phyloP scores from a whole-genome alignment of 2,113 vertebrate genomes.

The Istiophorus platypterus region DNA sequence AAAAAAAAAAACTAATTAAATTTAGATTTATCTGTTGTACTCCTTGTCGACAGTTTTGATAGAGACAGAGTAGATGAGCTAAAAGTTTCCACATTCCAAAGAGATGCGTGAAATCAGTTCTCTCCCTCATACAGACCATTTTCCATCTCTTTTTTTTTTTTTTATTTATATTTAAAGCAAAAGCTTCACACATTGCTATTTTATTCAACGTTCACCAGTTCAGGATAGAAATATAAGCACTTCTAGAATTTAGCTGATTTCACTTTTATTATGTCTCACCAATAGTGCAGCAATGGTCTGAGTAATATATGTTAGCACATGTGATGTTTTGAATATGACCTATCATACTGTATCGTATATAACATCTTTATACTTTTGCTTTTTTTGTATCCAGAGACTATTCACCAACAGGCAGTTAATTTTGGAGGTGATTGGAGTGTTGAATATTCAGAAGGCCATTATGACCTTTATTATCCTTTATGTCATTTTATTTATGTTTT shows the following conservation, averaged over 20 bases:
- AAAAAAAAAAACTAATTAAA: constrained; percentile 42
- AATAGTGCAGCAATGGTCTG: constrained; percentile 91
- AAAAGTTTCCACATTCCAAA: constrained; percentile 70
- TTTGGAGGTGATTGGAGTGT: constrained; percentile 55
- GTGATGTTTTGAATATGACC: constrained; percentile 75
- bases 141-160: constrained; percentile 76
- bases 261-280: constrained; percentile 83
- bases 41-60: constrained; percentile 40
- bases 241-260: constrained; percentile 88
- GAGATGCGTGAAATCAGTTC: constrained; percentile 64
- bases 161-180: constrained; percentile 86
- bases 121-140: constrained; percentile 69
- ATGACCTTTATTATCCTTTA: constrained; percentile 72
- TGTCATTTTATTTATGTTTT: constrained; percentile 78
- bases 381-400: constrained; percentile 75
- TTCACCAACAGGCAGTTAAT: constrained; percentile 70
- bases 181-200: constrained; percentile 83
- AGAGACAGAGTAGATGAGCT: constrained; percentile 42
- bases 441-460: constrained; percentile 71
- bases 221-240: constrained; percentile 89
- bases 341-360: constrained; percentile 90
- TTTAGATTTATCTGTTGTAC: constrained; percentile 47
- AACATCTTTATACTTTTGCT: constrained; percentile 90
- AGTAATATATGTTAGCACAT: constrained; percentile 94
- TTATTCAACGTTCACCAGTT: constrained; percentile 84